phyloP scores from a whole-genome alignment of 1,140 invertebrate genomes.

The Nylanderia fulva region DNA sequence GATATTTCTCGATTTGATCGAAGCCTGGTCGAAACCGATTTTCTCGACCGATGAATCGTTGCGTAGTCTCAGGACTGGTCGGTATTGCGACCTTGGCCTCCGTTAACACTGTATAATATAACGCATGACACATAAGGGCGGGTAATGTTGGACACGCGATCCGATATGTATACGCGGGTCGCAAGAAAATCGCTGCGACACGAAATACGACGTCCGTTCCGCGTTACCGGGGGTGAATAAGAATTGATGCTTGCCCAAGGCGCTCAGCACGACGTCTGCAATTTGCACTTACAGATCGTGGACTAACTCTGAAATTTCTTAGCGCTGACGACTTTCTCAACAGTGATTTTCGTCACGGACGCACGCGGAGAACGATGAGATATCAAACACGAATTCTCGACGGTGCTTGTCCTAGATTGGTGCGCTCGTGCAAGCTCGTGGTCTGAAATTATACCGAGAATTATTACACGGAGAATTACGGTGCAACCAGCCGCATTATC shows the following conservation, averaged over 20 bases:
- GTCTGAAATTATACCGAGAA: constrained; percentile 33
- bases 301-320: constrained; percentile 53
- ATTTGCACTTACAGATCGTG: constrained; percentile 65
- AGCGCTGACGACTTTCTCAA: constrained; percentile 29
- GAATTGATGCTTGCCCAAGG: constrained; percentile 47
- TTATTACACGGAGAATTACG: constrained; percentile 11
- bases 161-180: constrained; percentile 57
- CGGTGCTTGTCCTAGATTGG: constrained; percentile 43
- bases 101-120: constrained; percentile 61
- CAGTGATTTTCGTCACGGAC: constrained; percentile 46
- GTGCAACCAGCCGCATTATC: constrained; percentile 36
- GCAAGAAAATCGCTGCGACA: constrained; percentile 72
- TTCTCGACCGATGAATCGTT: neutral
- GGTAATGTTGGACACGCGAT: constrained; percentile 70
- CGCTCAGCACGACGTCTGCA: constrained; percentile 23
- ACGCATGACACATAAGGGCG: constrained; percentile 65
- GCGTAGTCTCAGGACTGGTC: constrained; percentile 35
- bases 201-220: constrained; percentile 57
- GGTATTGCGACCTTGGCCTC: constrained; percentile 70
- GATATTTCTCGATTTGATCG: neutral
- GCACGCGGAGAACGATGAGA: constrained; percentile 4
- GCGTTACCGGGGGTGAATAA: constrained; percentile 44
- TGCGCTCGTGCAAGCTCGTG: neutral
- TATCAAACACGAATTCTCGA: constrained; percentile 51
- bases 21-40: neutral